Percentiles rank a stretch among this genome's conserved stretches.
Conservation (phyloP, 1,140 invertebrate genomes). For the Asbolus verrucosus region DNA sequence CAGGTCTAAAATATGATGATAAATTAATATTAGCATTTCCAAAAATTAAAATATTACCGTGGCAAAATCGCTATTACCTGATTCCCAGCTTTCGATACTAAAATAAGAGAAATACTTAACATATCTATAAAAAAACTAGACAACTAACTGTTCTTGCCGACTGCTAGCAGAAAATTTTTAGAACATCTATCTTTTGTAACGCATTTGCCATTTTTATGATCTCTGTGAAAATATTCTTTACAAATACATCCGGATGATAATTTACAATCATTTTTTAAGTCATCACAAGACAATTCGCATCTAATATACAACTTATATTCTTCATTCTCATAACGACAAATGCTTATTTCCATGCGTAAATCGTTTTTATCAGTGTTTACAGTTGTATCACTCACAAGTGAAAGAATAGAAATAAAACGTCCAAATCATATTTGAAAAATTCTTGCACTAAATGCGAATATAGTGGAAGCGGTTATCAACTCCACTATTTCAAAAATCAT, state of each 20-base stretch:
- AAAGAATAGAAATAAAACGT: neutral
- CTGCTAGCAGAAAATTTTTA: too few relatives aligned
- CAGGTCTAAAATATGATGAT: too few relatives aligned
- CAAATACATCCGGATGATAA: neutral
- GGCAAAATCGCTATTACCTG: too few relatives aligned
- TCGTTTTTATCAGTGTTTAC: neutral
- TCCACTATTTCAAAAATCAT: slow-evolving; percentile 6
- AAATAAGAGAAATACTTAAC: too few relatives aligned
- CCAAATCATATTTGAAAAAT: neutral
- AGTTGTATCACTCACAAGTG: neutral
- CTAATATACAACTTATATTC: neutral
- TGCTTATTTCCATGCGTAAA: slow-evolving; percentile 14
- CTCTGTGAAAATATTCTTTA: neutral
- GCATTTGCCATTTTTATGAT: neutral
- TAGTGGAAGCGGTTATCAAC: slow-evolving; percentile 1
- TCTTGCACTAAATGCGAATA: neutral
- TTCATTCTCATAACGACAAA: too few relatives aligned
- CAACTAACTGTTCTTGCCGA: too few relatives aligned
- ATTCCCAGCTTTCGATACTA: too few relatives aligned
- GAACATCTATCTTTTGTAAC: neutral
- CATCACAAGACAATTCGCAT: neutral
- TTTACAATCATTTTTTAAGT: neutral
- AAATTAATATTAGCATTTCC: too few relatives aligned
- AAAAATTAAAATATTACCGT: too few relatives aligned
- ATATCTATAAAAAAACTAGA: too few relatives aligned